Evolutionary conservation across 2,113 vertebrate genomes (phyloP).

Genomic region (Microcebus griseorufus): DNA sequence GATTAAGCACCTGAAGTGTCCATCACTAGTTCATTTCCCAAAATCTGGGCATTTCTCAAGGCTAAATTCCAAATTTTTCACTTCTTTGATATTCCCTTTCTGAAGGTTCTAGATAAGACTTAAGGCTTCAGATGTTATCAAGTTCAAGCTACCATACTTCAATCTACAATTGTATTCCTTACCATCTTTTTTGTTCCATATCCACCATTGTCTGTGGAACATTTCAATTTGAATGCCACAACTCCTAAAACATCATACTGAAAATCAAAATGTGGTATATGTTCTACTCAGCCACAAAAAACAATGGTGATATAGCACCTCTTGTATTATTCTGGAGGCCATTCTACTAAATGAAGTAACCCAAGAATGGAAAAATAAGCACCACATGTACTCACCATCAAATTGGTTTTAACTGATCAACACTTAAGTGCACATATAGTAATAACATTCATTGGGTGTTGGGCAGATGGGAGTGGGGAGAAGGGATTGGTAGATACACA

Average conservation of each 20-base stretch:
- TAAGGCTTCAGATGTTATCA: not conserved
- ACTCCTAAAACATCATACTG: not conserved
- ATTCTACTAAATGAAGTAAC: no score
- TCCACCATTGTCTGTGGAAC: not conserved
- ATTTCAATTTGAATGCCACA: not conserved
- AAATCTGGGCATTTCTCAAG: not conserved
- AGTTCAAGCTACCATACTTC: not conserved
- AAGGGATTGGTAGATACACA: no score
- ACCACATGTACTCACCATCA: no score
- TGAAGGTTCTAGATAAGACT: conserved; percentile 25
- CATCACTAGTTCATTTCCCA: not conserved
- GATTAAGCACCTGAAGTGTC: not conserved
- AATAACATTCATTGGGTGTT: no score
- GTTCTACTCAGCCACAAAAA: no score
- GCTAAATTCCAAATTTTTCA: not conserved
- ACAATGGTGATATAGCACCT: no score
- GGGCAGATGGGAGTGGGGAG: no score
- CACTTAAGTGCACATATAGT: no score
- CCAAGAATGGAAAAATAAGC: no score
- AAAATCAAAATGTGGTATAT: not conserved
- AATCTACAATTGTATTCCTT: not conserved
- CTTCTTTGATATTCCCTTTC: not conserved
- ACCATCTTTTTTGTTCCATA: not conserved
- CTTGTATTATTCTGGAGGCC: no score
- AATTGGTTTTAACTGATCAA: no score